phyloP scores from a whole-genome alignment of 2,113 vertebrate species.

The Cheirogaleus medius region DNA sequence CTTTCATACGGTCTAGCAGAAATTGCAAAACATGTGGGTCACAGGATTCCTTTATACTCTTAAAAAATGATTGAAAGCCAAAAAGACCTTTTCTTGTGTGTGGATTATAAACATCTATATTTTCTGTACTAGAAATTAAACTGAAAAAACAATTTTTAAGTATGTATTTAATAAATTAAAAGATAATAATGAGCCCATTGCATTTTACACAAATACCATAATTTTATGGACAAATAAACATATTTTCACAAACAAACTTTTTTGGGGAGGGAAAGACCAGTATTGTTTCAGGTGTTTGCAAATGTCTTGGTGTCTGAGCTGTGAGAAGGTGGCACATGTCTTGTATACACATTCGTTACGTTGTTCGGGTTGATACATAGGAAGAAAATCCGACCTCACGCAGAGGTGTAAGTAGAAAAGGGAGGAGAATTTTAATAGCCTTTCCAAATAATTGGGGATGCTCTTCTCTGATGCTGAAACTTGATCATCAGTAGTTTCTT shows the following conservation, averaged over 20 bases:
- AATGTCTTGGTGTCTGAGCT: neutral
- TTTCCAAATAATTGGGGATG: neutral
- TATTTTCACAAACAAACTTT: neutral
- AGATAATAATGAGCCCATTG: neutral
- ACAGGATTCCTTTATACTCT: neutral
- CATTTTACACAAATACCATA: neutral
- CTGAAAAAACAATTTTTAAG: neutral
- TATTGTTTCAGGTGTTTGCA: neutral
- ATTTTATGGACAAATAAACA: neutral
- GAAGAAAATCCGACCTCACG: neutral
- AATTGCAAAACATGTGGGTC: neutral
- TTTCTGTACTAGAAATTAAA: neutral
- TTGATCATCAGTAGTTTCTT: neutral
- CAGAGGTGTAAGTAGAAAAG: no score
- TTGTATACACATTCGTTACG: no score
- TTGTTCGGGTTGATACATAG: neutral
- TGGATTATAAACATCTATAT: neutral
- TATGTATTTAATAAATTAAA: neutral
- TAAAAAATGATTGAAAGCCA: neutral
- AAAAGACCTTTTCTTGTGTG: neutral
- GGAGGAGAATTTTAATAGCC: neutral
- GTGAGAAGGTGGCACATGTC: neutral
- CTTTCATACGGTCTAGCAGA: neutral
- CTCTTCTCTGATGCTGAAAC: neutral
- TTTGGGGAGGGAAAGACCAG: rapidly evolving